These are phyloP conservation scores for Catharus bicknelli DNA, from an alignment of 2,113 vertebrate species.

Conservation along the genomic window DNA sequence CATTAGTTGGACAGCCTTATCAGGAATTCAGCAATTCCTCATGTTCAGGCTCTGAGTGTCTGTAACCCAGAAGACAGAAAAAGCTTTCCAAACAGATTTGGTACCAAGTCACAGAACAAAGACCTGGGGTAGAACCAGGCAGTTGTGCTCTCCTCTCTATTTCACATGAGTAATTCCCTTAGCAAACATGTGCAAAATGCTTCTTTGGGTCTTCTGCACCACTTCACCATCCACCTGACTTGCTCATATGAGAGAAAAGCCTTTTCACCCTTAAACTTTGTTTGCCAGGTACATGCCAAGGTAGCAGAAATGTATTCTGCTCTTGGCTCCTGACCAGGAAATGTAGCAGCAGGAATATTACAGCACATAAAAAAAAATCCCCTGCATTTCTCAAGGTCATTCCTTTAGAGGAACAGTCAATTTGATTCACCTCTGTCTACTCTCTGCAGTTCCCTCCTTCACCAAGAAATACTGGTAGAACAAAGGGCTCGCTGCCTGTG, in stretches of 20 bases:
- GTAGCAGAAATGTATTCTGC: neutral
- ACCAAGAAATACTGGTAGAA: neutral
- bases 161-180: neutral
- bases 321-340: neutral
- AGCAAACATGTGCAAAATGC: neutral
- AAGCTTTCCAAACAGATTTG: neutral
- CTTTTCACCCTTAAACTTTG: neutral
- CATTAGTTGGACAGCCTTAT: neutral
- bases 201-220: neutral
- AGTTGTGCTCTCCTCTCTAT: neutral
- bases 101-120: neutral
- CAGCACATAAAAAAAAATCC: neutral
- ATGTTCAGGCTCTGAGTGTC: neutral
- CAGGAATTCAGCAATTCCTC: neutral
- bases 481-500: neutral
- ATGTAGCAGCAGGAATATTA: neutral
- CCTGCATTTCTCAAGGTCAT: constrained; percentile 36
- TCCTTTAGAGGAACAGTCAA: neutral
- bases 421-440: neutral
- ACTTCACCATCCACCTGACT: neutral
- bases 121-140: neutral
- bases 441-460: neutral
- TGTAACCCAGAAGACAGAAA: neutral
- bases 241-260: neutral
- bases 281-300: neutral